Evolutionary conservation across 2,888 invertebrate species (phyloP), one percentile per base, ranked within the genome.

Genomic region (Esperia sulphurella): DNA sequence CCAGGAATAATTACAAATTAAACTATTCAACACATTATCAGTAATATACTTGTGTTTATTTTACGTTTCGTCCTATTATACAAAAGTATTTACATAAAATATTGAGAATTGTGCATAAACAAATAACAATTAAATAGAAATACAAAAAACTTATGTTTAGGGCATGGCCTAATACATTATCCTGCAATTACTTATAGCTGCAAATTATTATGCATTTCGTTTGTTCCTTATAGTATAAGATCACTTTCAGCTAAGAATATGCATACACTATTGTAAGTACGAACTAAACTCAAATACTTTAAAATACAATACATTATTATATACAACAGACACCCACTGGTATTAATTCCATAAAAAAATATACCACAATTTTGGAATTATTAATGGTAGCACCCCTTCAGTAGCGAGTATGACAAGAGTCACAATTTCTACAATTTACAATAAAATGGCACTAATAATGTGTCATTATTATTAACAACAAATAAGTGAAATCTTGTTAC

Each of bases 1-100:
- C 90, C 90, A 90, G 90, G 90, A 90, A 88, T 90, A 90, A 90
- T 88, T 84, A 89, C 80, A 89, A 51, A 84, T 85, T 85, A 87
- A 90, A 90, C 83, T 84, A 88, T 84, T 81, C 83, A 80, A 88
- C 86, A 90, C 88, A 83, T 78, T 61, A 79, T 87, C 86, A 81
- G 87, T 90, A 89, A 90, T 90, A 90, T 90, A 90, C 90, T 89
- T 89, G 79, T 86, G 79, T 87, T 91, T 91, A 84, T 91, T 91
- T 79, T 87, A 88, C 77, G 84, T 79, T 79, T 87, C 82, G 82
- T 86, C 80, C 89, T 90, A 90, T 89, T 79, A 87, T 90, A 90
- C 90, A 90, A 90, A 90, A 90, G 75, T 90, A 90, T 90, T 86
- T 90, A 90, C 90, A 90, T 89, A 87, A 84, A 87, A 90, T 88